Evolutionary conservation across 2,113 vertebrate species (phyloP), one percentile per base, ranked within the genome.

Genomic region (Nesoenas mayeri): DNA sequence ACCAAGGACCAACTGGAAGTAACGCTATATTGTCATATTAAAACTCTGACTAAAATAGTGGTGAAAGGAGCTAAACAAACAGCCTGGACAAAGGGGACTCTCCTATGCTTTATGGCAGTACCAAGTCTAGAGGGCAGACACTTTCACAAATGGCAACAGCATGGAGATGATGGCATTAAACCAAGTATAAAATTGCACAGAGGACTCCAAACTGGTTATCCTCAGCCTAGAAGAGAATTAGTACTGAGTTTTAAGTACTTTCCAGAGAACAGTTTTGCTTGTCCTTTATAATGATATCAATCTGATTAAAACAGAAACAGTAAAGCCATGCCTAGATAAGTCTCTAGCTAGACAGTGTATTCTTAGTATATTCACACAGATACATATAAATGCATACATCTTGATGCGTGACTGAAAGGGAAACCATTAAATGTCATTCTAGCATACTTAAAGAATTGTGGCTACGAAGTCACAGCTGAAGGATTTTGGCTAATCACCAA

Each of bases 391-490:
- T n/a, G n/a, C n/a, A 50, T 34, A 34, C 25, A n/a, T 86, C 64
- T 34, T 86, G 60, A 34, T 36, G 56, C 84, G n/a, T 28, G 50
- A 84, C 89, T 44, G 53, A 93, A 80, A 91, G 91, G 65, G 54
- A 92, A 85, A 69, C 29, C 26, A 94, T 88, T 86, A 38, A 67
- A 16, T 67, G 62, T 73, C 91, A 85, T 91, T 95, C 93, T 82
- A 95, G 73, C 34, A 67, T 40, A 74, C 84, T 86, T 85, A 89
- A 96, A 96, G 87, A 85, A 90, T 81, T 87, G 89, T 79, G 74
- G 82, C 75, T 92, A 78, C 61, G 40, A 92, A 85, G 79, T 96
- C 89, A 97, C 97, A 98, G 97, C 97, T 98, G 97, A 98, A 95
- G 86, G 75, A 95, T 97, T 91, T 97, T 97, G 97, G 94, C 93